Evolutionary conservation across 2,113 vertebrate species (phyloP), one percentile per base, ranked within the genome.

Genomic region (Meriones unguiculatus): DNA sequence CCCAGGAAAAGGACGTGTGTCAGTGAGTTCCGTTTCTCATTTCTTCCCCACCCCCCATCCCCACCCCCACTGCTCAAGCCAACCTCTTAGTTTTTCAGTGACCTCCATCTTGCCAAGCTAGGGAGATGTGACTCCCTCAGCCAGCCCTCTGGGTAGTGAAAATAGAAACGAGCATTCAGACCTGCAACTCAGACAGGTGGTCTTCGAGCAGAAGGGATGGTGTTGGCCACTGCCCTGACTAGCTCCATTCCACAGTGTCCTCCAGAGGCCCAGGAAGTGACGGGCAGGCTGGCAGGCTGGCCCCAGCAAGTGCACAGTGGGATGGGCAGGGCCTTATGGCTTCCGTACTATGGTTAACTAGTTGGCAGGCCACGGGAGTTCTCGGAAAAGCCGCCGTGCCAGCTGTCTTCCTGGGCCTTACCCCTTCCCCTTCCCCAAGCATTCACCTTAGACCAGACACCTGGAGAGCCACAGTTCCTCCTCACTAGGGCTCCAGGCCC

Each of bases 191-290:
- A 13, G 15, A 24, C 5, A 6, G 1, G 0, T 2, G 4, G 2
- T 0, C 24, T 7, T 0, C 8, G 20, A 15, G 67, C 2, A 30
- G 41, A 20, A 10, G 14, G 0, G 38, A 0, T 25, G 17, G 10
- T 32, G 20, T 2, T 11, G 18, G 46, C 22, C 11, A 2, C 32
- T 4, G 14, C 76, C 28, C 32, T 4, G 14, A 70, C 28, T n/a
- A 28, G 3, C 50, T 41, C 72, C 22, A 2, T 22, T 18, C 25
- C 24, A 7, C 24, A 0, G 0, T 7, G 41, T 82, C 22, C 90
- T 22, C 32, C 8, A 8, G 80, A 41, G 41, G 41, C 65, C 1
- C 6, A 54, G 46, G 13, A 7, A 22, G 7, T 80, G 52, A 54
- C 32, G 0, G 13, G 5, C 76, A 46, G 67, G 65, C 73, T 73